Evolutionary conservation across 2,888 invertebrate genomes (phyloP), one percentile per base, ranked within the genome.

Genomic region (Lasioglossum oenotherae): DNA sequence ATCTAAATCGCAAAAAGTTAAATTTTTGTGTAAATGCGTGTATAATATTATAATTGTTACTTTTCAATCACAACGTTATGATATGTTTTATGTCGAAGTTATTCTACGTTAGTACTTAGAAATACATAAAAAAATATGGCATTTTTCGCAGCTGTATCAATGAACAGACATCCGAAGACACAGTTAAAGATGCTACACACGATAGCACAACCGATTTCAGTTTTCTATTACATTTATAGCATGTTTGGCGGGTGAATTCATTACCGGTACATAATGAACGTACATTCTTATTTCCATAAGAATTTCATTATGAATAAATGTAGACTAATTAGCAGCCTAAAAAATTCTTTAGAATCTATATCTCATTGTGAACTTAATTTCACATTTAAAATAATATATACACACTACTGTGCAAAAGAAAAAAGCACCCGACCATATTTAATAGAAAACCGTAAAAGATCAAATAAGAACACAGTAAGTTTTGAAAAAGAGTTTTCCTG

Each of bases 11-110:
- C 31, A 35, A 53, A 16, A 69, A 53, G 49, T 27, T 69, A 75
- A 16, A 69, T 46, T 12, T 31, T 74, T 71, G 49, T 2, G n/a
- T 57, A 57, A 57, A 57, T 57, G n/a, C 12, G n/a, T 53, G 53
- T 53, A 6, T 53, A 38, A 67, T 6, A 44, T 38, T 14, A 53
- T 14, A 27, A 71, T 72, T 46, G n/a, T 79, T 74, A 67, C 57
- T 19, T 67, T 83, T 27, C 44, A 78, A 85, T 88, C 74, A 83
- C 79, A 82, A 64, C 81, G 72, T 79, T 16, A 80, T 88, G 86
- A 88, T 89, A 89, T 88, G 88, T 89, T 82, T 86, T 88, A 41
- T 74, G 71, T 64, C 27, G 27, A 83, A 82, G n/a, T 74, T 44
- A 81, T 1, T 49, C 8, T 38, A 38, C 49, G 19, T 14, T 67